Evolutionary conservation across 1,140 invertebrate species (phyloP).

Genomic region (Drosophila orosa): DNA sequence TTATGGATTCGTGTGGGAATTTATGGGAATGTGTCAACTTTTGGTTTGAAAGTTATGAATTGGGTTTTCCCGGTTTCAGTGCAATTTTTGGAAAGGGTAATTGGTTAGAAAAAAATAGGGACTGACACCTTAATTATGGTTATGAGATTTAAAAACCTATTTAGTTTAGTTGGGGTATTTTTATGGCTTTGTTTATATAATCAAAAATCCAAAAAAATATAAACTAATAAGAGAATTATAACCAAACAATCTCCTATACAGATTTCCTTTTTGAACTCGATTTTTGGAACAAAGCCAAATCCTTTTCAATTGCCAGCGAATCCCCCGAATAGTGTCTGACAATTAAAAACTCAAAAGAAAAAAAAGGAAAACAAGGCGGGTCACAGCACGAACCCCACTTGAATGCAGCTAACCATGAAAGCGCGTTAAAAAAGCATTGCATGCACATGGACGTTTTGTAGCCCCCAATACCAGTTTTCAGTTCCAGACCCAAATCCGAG

Average conservation of each 20-base stretch:
- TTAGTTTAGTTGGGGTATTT: not conserved
- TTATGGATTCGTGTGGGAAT: slow-evolving; percentile 2
- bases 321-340: slow-evolving; percentile 40
- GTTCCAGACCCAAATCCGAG: not conserved
- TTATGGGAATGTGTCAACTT: slow-evolving; percentile 18
- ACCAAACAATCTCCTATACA: not conserved
- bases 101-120: not conserved
- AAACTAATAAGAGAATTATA: not conserved
- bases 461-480: not conserved
- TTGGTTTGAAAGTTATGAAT: slow-evolving; percentile 13
- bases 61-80: too few relatives aligned
- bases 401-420: slow-evolving; percentile 75
- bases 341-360: slow-evolving; percentile 57
- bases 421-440: slow-evolving; percentile 65
- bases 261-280: not conserved
- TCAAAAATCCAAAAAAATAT: too few relatives aligned
- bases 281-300: slow-evolving; percentile 44
- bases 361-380: not conserved
- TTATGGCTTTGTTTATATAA: not conserved
- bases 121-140: not conserved
- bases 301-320: slow-evolving; percentile 59
- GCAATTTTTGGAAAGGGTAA: not conserved
- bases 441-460: slow-evolving; percentile 39
- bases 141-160: not conserved
- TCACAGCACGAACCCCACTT: slow-evolving; percentile 18